Evolutionary conservation across 2,888 invertebrate genomes (phyloP), one percentile per base, ranked within the genome.

Genomic region (Margaritifera margaritifera): DNA sequence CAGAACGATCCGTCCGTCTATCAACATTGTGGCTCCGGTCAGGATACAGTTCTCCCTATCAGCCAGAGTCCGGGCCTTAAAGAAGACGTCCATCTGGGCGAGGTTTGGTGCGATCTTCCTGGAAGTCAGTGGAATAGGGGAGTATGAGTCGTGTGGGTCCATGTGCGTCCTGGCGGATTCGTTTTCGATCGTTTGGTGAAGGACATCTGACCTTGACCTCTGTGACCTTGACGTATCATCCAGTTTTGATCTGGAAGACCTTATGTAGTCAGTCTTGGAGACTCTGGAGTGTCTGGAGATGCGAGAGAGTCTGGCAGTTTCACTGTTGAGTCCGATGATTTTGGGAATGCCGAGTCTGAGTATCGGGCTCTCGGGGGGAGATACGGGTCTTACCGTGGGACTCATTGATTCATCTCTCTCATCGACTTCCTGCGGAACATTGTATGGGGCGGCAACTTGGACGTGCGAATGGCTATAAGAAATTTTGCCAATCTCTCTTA

Each of bases 11-110:
- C 75, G 66, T 1, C 75, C 74, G 24, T 79, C 77, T 6, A 56
- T 52, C 19, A 79, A 61, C 50, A 75, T 75, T 1, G 77, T 75
- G 52, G 79, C 79, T 0, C 79, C 79, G 18, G 77, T 79, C 20
- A 79, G 71, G 27, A 75, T 74, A 56, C 79, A 75, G 62, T 79
- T 79, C 59, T 79, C 79, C 19, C 79, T 66, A 59, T 77, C 79
- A 55, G 75, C 75, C 22, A 69, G 67, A 2, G 77, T 74, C 5
- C 75, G 69, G 5, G 75, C 79, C 71, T 79, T 68, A 64, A 79
- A 79, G 68, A 79, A 77, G 59, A 74, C 75, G 57, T 79, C 79
- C 15, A 79, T 62, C 8, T 74, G 66, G 11, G 79, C 79, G 19
- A 72, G 72, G 24, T 73, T 74, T 25, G 71, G 66, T 11, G 66